Percentiles rank a stretch among this genome's conserved stretches.
Evolutionary conservation across 1,140 invertebrate species (phyloP).

Genomic region (Cotesia glomerata): DNA sequence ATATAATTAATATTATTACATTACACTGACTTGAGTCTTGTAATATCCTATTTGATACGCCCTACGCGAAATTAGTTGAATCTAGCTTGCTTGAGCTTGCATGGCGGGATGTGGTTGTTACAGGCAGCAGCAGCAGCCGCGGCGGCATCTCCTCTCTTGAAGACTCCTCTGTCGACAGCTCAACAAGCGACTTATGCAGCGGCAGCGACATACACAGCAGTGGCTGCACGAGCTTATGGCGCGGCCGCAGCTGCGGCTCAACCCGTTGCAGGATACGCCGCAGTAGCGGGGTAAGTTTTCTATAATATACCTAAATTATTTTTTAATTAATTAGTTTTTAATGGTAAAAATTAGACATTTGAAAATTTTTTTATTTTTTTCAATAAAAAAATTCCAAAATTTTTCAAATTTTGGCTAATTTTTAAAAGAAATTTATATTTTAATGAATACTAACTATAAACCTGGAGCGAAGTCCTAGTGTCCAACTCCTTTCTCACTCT

Average conservation of each 20-base stretch:
- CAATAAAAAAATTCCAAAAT: no score
- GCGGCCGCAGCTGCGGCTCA: constrained; percentile 74
- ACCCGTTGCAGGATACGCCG: constrained; percentile 70
- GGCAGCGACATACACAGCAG: constrained; percentile 82
- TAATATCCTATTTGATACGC: constrained; percentile 2
- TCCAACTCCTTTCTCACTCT: constrained; percentile 2
- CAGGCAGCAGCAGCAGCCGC: constrained; percentile 71
- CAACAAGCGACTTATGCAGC: constrained; percentile 81
- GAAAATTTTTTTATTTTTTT: no score
- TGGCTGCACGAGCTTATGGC: constrained; percentile 76
- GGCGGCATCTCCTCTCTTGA: constrained; percentile 72
- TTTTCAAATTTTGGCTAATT: no score
- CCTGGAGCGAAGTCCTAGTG: background rate
- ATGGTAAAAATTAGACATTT: no score
- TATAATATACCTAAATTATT: background rate
- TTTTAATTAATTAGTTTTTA: no score
- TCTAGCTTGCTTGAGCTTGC: constrained; percentile 60
- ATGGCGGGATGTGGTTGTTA: constrained; percentile 66
- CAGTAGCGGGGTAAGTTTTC: constrained; percentile 72
- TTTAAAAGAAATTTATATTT: no score
- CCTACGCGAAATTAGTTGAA: constrained; percentile 42
- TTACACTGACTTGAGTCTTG: constrained; percentile 7
- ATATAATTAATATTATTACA: constrained; percentile 28
- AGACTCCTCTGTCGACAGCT: constrained; percentile 73
- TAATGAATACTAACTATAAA: no score